Base-by-base conservation (phyloP, 1,140 invertebrate genomes). In the Caenorhabditis latens region DNA sequence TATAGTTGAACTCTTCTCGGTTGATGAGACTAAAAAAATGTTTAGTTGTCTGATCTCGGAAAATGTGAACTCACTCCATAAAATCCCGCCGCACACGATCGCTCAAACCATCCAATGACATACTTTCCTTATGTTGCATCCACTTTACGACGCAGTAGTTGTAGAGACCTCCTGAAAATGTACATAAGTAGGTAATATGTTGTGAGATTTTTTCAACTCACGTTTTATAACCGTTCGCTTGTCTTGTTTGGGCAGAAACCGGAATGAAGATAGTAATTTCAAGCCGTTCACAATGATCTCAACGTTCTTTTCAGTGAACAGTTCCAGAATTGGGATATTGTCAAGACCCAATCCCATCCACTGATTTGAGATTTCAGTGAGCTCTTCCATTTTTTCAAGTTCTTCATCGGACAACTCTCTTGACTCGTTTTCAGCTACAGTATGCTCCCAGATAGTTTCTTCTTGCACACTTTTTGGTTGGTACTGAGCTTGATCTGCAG, bases 381-480 rank as follows among this genome's bases (percentile, higher is more conserved):
- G 46, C 71, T 79, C 71, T 24, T 79, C 71, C 71, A 79, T 79
- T 43, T 50, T 79, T 11, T 79, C 71, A 14, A 79, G n/a, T 79
- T 79, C 71, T 14, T 79, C 71, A 4, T 79, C 71, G 46, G 71
- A 79, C 19, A 79, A 11, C 14, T 79, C 71, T 24, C 71, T 48
- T 0, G 71, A 79, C 46, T 79, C 71, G n/a, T 79, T 79, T 50
- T 79, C 71, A 79, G 71, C 71, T 24, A 79, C 46, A 21, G 71
- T 79, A 24, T 79, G 71, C 71, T 79, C 71, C 71, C 71, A 79
- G 71, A 79, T 21, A 5, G 71, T 79, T 50, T 79, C 71, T 50
- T 79, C 71, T 79, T 79, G 71, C 7, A 79, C 71, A 79, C 71
- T 79, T n/a, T 79, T 79, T 24, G 71, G 71, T 40, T 79, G 71